phyloP scores from a whole-genome alignment of 1,140 invertebrate genomes.

The Campoletis sonorensis region DNA sequence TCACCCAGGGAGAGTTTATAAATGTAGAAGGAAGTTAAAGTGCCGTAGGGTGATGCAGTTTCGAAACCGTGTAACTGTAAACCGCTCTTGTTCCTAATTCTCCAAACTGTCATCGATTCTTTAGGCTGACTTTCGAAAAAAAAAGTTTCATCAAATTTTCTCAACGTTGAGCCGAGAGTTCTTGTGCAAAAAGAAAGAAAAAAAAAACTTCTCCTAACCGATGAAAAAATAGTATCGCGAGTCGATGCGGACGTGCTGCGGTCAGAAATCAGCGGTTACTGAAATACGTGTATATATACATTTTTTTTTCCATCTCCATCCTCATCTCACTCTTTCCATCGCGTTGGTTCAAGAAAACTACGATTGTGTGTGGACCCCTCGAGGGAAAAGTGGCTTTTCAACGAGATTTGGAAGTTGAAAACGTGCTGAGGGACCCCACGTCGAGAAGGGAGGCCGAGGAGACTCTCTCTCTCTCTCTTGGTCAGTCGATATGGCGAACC shows the following conservation, averaged over 20 bases:
- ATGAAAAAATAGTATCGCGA: slow-evolving; percentile 2
- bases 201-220: too few relatives aligned
- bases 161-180: background rate
- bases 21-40: background rate
- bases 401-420: slow-evolving; percentile 51
- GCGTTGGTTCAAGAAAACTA: background rate
- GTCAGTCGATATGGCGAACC: slow-evolving; percentile 64
- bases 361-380: slow-evolving; percentile 53
- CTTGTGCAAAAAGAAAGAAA: background rate
- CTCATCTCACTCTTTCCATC: slow-evolving; percentile 7
- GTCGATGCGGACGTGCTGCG: slow-evolving; percentile 37
- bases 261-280: slow-evolving; percentile 55
- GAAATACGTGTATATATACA: slow-evolving; percentile 11
- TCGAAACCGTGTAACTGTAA: background rate
- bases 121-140: background rate
- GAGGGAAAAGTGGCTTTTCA: slow-evolving; percentile 60
- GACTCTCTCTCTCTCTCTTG: slow-evolving; percentile 53
- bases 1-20: background rate
- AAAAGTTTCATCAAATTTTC: background rate
- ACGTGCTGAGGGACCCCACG: slow-evolving; percentile 65
- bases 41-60: background rate
- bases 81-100: background rate
- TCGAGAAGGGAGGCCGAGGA: slow-evolving; percentile 52
- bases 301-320: slow-evolving; percentile 53
- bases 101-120: background rate